Evolutionary conservation across 1,140 invertebrate species (phyloP).

Genomic region (Riptortus pedestris): DNA sequence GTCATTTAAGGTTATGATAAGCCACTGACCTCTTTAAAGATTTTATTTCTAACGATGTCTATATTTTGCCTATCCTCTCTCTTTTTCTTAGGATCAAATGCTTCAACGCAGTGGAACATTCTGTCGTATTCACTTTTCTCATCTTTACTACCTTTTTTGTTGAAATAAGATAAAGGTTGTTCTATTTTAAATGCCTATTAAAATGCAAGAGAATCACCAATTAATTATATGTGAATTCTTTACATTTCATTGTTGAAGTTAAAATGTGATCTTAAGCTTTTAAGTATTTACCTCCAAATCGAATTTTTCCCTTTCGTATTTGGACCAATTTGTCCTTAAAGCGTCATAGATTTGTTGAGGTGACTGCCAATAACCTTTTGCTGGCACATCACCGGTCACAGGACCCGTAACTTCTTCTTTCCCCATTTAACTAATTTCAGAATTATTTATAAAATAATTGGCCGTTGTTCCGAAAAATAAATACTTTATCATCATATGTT

Average conservation of each 20-base stretch:
- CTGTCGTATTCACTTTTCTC: conserved; percentile 10
- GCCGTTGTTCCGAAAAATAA: too few relatives aligned
- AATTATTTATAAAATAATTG: too few relatives aligned
- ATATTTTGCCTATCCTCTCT: conserved; percentile 11
- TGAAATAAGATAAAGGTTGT: not conserved
- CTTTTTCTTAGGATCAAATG: conserved; percentile 16
- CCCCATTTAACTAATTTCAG: not conserved
- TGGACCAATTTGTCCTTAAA: not conserved
- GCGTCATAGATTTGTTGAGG: not conserved
- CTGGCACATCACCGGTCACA: not conserved
- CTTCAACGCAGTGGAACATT: not conserved
- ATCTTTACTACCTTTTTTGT: not conserved
- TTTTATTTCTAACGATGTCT: not conserved
- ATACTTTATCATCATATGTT: too few relatives aligned
- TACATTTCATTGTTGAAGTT: too few relatives aligned
- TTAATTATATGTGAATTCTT: too few relatives aligned
- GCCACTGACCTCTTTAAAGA: conserved; percentile 6
- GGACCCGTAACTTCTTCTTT: not conserved
- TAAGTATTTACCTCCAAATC: conserved; percentile 11
- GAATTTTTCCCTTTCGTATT: not conserved
- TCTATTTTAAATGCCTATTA: not conserved
- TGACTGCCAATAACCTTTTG: conserved; percentile 9
- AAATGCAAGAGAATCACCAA: not conserved
- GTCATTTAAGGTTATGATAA: too few relatives aligned
- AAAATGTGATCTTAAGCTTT: too few relatives aligned